phyloP scores from a whole-genome alignment of 2,113 vertebrate species.

The Hystrix cristata region DNA sequence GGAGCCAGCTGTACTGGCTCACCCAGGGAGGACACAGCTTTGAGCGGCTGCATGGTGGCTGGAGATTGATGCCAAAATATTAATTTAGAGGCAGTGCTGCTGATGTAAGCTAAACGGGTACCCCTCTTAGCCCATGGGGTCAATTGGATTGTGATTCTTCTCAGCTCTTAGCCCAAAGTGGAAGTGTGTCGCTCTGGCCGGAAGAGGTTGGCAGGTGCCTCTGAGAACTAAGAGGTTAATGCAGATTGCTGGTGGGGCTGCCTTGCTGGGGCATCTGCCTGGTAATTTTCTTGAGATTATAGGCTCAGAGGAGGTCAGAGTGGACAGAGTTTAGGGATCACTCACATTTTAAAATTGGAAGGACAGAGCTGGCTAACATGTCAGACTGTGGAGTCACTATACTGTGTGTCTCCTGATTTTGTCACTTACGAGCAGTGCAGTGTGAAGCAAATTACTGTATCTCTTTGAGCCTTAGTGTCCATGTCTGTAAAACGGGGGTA shows the following conservation, averaged over 20 bases:
- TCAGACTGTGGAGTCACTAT: neutral
- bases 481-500: neutral
- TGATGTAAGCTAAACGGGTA: conserved; percentile 69
- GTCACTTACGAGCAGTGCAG: neutral
- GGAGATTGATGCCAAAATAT: conserved; percentile 71
- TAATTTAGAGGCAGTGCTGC: conserved; percentile 64
- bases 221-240: neutral
- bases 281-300: conserved; percentile 18
- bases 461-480: neutral
- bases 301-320: neutral
- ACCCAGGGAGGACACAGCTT: neutral
- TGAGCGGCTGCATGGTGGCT: neutral
- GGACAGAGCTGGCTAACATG: neutral
- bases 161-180: neutral
- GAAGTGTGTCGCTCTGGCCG: neutral
- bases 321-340: neutral
- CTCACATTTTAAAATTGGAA: neutral
- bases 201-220: neutral
- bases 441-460: neutral
- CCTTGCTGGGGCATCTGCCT: neutral
- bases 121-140: neutral
- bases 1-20: neutral
- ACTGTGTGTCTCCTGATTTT: neutral
- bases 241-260: neutral
- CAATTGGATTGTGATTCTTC: conserved; percentile 49